Percentiles rank a stretch among this genome's conserved stretches.
Evolutionary conservation across 2,113 vertebrate species (phyloP).

Genomic region (Nyctereutes procyonoides): DNA sequence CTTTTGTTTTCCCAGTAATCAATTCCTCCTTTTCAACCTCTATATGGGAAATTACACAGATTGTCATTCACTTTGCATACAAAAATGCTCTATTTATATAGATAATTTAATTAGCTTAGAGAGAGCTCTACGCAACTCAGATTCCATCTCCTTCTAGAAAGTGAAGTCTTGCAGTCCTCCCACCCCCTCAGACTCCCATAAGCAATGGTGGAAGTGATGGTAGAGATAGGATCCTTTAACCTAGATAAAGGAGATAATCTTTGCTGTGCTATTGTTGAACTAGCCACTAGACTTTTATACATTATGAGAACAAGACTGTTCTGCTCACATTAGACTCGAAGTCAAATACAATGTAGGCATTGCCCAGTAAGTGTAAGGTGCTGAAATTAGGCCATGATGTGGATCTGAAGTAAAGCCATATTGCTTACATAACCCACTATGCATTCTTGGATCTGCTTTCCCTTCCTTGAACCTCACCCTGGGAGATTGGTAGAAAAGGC

Average conservation of each 20-base stretch:
- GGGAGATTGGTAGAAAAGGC: neutral
- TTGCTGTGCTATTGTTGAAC: neutral
- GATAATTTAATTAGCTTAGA: neutral
- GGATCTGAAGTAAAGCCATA: neutral
- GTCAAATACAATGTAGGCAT: neutral
- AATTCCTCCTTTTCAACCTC: neutral
- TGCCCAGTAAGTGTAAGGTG: accelerated
- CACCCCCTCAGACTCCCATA: neutral
- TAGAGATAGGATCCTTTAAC: neutral
- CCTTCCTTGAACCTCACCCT: neutral
- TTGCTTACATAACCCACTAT: neutral
- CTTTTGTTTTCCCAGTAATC: constrained; percentile 27
- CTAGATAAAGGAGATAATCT: neutral
- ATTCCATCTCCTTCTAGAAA: neutral
- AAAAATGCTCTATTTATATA: neutral
- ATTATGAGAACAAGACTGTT: neutral
- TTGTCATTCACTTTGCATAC: neutral
- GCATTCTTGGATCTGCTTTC: neutral
- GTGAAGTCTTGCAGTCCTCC: neutral
- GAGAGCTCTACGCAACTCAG: neutral
- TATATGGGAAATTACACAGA: neutral
- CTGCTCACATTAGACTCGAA: neutral
- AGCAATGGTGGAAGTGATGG: neutral
- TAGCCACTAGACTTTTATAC: neutral
- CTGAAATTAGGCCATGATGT: neutral